Evolutionary conservation across 2,113 vertebrate species (phyloP), one percentile per base, ranked within the genome.

Genomic region (Oreamnos americanus): DNA sequence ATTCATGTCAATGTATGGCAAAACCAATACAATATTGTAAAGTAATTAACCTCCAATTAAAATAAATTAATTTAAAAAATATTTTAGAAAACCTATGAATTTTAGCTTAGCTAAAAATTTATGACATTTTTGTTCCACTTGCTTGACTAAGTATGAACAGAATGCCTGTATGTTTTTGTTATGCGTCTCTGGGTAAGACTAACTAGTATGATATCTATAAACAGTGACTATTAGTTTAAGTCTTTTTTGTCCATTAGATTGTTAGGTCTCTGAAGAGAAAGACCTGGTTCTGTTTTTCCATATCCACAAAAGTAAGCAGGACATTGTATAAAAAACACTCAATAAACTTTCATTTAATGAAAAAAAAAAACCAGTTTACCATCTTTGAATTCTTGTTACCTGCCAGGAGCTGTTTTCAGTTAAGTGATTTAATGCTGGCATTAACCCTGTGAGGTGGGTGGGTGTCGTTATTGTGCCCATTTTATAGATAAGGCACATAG

Each of bases 331-430:
- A 90, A 86, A 86, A 11, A 2, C 7, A 60, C 30, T 76, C 53
- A 94, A 6, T 62, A 81, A 87, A 17, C 26, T 85, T 87, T 60
- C 36, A 62, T 49, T 91, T 57, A 60, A 74, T 39, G 26, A 53
- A 87, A 60, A 71, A 39, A 71, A 64, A 0, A 67, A 62, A 11
- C 14, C 1, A 1, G 12, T 88, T 90, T 86, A 49, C 60, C 43
- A 90, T 78, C 88, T 95, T 84, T 82, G 78, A 97, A 94, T 84
- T 92, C 87, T 86, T 64, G 45, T 62, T 84, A 87, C 14, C 15
- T 85, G 84, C 81, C 45, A 47, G 47, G 16, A 96, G 19, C 79
- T 95, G 74, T 94, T 97, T 96, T 76, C 30, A 86, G 79, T 91
- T 62, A 81, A 83, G 26, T 76, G 45, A 62, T 49, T 89, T 82